Conservation (phyloP, 1,140 invertebrate species). For the silkworm (Bombyx mori) region DNA sequence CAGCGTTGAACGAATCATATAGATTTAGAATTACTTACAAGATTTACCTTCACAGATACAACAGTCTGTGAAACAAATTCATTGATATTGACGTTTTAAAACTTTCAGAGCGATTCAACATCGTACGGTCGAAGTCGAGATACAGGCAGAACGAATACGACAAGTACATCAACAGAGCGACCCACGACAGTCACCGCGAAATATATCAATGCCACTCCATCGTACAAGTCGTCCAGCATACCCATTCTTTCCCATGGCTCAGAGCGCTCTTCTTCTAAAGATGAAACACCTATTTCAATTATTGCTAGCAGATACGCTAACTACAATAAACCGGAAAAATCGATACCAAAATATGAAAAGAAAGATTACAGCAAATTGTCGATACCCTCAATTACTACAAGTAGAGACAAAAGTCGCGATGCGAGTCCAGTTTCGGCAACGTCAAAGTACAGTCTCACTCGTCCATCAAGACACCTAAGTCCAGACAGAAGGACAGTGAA, state of each 20-base stretch:
- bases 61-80: background rate
- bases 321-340: conserved; percentile 39
- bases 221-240: conserved; percentile 56
- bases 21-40: conserved; percentile 17
- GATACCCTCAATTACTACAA: conserved; percentile 32
- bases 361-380: conserved; percentile 50
- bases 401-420: conserved; percentile 40
- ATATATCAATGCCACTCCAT: conserved; percentile 48
- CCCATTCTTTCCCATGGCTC: conserved; percentile 32
- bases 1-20: conserved; percentile 47
- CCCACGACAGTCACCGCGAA: conserved; percentile 54
- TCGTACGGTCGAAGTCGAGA: conserved; percentile 48
- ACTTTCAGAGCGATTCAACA: conserved; percentile 54
- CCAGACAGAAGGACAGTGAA: conserved; percentile 49
- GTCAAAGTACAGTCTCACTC: conserved; percentile 49
- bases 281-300: conserved; percentile 52
- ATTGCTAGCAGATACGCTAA: conserved; percentile 51
- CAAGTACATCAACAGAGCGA: conserved; percentile 32
- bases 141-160: conserved; percentile 22
- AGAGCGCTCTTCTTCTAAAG: conserved; percentile 35
- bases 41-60: no score
- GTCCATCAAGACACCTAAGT: conserved; percentile 44
- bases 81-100: conserved; percentile 4
- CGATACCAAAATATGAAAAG: conserved; percentile 44
- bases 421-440: conserved; percentile 50